A percentile compares a stretch with the other conserved stretches of the same genome.
These are phyloP conservation scores for Hystrix cristata DNA, from an alignment of 2,113 vertebrate species.

Conservation along the genomic window DNA sequence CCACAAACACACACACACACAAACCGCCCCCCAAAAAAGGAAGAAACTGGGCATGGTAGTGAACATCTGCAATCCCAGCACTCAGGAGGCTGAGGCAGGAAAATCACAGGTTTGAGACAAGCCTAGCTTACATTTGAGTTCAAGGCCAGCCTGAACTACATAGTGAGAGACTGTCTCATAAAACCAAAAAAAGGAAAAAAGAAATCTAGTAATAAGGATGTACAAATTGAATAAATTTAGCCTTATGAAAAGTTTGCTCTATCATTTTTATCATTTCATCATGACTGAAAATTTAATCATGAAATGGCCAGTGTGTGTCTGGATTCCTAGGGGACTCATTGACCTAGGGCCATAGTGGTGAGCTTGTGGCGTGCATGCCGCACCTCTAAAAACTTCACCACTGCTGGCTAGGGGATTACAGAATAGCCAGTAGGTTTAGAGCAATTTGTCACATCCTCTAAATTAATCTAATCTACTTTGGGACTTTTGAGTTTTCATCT, in stretches of 20 bases:
- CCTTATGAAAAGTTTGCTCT: background rate
- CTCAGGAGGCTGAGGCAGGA: too few species aligned
- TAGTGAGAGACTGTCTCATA: too few species aligned
- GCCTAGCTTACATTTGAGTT: too few species aligned
- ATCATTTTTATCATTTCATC: conserved; percentile 59
- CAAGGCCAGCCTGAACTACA: too few species aligned
- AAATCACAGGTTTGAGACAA: too few species aligned
- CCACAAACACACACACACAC: too few species aligned
- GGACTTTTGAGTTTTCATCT: conserved; percentile 19
- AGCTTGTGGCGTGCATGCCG: background rate
- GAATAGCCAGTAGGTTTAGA: conserved; percentile 19
- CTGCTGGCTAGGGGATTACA: background rate
- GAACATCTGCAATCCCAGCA: too few species aligned
- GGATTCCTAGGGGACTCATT: background rate
- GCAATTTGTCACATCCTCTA: conserved; percentile 23
- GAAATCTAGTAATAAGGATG: too few species aligned
- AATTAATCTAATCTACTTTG: background rate
- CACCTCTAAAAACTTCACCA: background rate
- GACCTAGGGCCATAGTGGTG: background rate
- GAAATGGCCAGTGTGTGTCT: background rate
- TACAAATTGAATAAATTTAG: conserved; percentile 58
- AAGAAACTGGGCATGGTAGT: too few species aligned
- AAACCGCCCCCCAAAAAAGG: too few species aligned
- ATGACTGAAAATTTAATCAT: conserved; percentile 30
- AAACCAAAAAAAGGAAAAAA: too few species aligned